phyloP scores from a whole-genome alignment of 2,797 vertebrate genomes.

The Schizothorax lantsangensis region DNA sequence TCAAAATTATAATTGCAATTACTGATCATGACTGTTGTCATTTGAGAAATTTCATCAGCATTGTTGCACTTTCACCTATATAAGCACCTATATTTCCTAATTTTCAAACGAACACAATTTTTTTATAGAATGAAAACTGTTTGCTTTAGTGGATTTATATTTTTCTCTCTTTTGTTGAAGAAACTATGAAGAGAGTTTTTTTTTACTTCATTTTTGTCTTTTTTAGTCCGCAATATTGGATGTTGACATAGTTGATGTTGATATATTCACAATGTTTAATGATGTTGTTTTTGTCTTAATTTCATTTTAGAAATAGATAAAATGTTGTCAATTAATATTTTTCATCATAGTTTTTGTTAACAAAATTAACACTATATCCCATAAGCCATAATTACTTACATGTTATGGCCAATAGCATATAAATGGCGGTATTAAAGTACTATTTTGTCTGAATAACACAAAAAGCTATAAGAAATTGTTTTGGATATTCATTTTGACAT shows the following conservation, averaged over 20 bases:
- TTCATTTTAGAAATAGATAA: background rate
- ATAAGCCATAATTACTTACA: background rate
- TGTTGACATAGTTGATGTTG: too few relatives aligned
- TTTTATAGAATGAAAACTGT: background rate
- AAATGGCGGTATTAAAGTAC: background rate
- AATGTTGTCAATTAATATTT: background rate
- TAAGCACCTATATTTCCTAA: background rate
- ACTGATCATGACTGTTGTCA: background rate
- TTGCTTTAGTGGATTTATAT: background rate
- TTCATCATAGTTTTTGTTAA: background rate
- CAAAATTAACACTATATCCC: background rate
- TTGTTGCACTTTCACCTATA: background rate
- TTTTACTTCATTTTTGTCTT: background rate
- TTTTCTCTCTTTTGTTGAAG: too few relatives aligned
- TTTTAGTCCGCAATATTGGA: background rate
- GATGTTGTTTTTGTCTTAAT: too few relatives aligned
- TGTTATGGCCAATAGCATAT: background rate
- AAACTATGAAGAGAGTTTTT: background rate
- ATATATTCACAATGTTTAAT: too few relatives aligned
- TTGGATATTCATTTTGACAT: background rate
- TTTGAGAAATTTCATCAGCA: background rate
- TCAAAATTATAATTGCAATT: background rate
- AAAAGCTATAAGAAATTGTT: background rate
- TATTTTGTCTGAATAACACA: background rate
- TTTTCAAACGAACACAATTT: background rate